phyloP scores from a whole-genome alignment of 2,797 vertebrate genomes.

The Anniella stebbinsi region DNA sequence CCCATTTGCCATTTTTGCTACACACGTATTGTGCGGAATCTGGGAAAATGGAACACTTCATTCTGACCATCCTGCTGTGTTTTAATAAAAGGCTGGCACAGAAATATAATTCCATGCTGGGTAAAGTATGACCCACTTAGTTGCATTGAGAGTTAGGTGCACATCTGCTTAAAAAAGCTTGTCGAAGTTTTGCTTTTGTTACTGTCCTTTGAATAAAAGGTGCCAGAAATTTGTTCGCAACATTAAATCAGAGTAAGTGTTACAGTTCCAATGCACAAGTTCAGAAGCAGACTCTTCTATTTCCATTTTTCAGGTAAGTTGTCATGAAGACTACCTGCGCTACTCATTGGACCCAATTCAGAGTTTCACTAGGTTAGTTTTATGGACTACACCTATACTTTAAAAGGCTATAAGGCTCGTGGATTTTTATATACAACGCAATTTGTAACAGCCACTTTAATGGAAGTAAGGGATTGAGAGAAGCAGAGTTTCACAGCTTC shows the following conservation, averaged over 20 bases:
- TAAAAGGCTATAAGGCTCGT: neutral
- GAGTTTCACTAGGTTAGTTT: conserved; percentile 20
- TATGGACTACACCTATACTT: neutral
- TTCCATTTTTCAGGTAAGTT: conserved; percentile 10
- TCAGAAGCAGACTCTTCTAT: neutral
- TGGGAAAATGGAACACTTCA: neutral
- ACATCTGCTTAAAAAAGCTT: conserved; percentile 17
- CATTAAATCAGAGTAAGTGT: conserved; percentile 1
- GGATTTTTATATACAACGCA: conserved; percentile 2
- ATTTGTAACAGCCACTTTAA: conserved; percentile 9
- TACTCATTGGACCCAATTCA: conserved; percentile 29
- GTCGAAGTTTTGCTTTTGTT: conserved; percentile 13
- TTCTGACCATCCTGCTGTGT: neutral
- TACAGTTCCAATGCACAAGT: conserved; percentile 1
- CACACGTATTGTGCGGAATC: neutral
- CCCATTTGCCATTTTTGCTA: neutral
- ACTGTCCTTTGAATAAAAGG: neutral
- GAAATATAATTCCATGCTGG: neutral
- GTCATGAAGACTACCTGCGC: neutral
- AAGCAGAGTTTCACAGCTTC: neutral
- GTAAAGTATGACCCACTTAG: neutral
- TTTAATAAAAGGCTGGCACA: neutral
- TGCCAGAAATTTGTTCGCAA: neutral
- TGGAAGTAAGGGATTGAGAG: neutral
- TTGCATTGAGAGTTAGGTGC: neutral